phyloP scores from a whole-genome alignment of 2,113 vertebrate species.

The Emberiza fucata region DNA sequence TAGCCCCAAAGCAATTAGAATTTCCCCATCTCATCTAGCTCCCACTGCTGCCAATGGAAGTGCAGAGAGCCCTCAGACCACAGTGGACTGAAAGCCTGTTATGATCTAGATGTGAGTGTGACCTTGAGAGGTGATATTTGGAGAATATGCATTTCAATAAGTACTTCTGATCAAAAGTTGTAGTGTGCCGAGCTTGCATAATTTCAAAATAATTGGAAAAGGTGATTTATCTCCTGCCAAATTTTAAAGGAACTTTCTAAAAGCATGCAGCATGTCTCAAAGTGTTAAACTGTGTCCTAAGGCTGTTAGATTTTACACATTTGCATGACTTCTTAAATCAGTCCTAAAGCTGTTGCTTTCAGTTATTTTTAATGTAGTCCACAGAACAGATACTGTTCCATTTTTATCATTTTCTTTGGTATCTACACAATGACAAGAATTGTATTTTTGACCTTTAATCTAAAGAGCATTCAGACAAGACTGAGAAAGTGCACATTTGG shows the following conservation, averaged over 20 bases:
- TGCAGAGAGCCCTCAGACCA: neutral
- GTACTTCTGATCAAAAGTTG: constrained; percentile 31
- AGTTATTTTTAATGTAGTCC: constrained; percentile 51
- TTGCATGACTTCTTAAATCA: constrained; percentile 64
- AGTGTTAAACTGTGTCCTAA: constrained; percentile 65
- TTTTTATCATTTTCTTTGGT: constrained; percentile 38
- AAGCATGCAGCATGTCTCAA: constrained; percentile 58
- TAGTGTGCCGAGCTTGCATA: constrained; percentile 55
- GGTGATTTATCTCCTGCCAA: constrained; percentile 66
- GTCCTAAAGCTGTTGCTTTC: constrained; percentile 40
- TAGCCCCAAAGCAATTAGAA: neutral
- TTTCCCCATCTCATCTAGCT: fast-evolving
- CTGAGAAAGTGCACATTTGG: constrained; percentile 42
- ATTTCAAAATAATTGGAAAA: constrained; percentile 64
- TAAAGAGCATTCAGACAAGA: constrained; percentile 31
- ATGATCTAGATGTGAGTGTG: neutral
- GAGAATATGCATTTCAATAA: constrained; percentile 2
- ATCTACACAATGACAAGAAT: constrained; percentile 23
- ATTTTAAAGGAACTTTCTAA: constrained; percentile 63
- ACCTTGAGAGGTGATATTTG: neutral
- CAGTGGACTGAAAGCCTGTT: neutral
- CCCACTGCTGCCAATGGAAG: neutral
- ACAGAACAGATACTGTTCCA: constrained; percentile 46
- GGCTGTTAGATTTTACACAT: constrained; percentile 69
- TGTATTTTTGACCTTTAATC: constrained; percentile 50